Conservation (phyloP, 2,113 vertebrate species). For the Hemibagrus wyckioides region DNA sequence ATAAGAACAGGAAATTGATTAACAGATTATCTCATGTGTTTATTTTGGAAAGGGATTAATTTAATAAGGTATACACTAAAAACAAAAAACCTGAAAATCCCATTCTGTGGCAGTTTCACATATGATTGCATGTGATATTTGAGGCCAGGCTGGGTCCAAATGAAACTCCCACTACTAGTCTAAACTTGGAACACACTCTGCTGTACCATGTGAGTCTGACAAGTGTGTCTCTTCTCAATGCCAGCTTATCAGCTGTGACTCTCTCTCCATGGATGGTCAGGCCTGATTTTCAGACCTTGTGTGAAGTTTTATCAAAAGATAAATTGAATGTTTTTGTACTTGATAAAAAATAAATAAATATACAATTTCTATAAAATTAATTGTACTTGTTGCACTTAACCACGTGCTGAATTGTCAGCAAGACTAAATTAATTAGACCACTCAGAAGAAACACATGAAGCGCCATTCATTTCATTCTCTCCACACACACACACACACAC, state of each 20-base stretch:
- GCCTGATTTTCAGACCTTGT: background rate
- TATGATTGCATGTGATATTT: slow-evolving; percentile 30
- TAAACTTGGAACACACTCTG: slow-evolving; percentile 33
- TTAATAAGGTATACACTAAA: background rate
- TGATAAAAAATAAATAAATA: background rate
- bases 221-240: background rate
- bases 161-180: slow-evolving; percentile 37
- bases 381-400: background rate
- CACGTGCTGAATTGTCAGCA: background rate
- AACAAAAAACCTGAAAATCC: slow-evolving; percentile 29
- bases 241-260: background rate
- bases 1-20: background rate
- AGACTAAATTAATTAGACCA: background rate
- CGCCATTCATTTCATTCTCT: background rate
- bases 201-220: slow-evolving; percentile 32
- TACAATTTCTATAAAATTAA: background rate
- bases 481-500: background rate
- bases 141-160: slow-evolving; percentile 7
- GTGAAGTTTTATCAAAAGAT: background rate
- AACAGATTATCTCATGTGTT: background rate
- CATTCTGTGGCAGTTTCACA: slow-evolving; percentile 22
- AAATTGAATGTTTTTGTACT: background rate
- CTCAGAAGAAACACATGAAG: background rate
- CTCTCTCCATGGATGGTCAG: background rate
- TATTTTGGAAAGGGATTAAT: background rate